Evolutionary conservation across 2,888 invertebrate species (phyloP).

Genomic region (Eledona agricola): DNA sequence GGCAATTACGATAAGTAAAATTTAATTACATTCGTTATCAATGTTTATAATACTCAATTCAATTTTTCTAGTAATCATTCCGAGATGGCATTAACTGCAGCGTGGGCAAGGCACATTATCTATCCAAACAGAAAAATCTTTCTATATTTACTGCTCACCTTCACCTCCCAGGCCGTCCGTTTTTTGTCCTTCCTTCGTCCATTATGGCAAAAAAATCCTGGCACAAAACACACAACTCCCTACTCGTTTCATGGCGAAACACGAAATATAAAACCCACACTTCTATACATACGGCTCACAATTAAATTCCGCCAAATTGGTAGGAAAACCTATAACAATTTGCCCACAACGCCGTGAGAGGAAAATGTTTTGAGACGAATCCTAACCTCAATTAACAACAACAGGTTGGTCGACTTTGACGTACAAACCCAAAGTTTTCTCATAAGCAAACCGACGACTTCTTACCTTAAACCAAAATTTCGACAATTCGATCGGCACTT

Average conservation of each 20-base stretch:
- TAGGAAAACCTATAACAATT: conserved; percentile 2
- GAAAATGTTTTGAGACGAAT: conserved; percentile 23
- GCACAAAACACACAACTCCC: not conserved
- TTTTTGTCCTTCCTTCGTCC: conserved; percentile 1
- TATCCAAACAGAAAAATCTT: too few relatives aligned
- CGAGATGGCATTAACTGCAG: too few relatives aligned
- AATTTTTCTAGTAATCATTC: too few relatives aligned
- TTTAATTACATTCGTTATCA: too few relatives aligned
- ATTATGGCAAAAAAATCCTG: not conserved
- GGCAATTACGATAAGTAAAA: too few relatives aligned
- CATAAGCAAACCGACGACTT: not conserved
- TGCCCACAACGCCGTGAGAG: conserved; percentile 1
- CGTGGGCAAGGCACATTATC: too few relatives aligned
- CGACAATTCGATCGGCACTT: conserved; percentile 10
- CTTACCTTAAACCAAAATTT: conserved; percentile 26
- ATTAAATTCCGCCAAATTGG: too few relatives aligned
- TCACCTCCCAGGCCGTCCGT: too few relatives aligned
- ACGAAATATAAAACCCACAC: not conserved
- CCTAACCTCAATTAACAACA: conserved; percentile 35
- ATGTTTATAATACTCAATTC: too few relatives aligned
- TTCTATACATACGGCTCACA: not conserved
- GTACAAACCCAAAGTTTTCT: conserved; percentile 1
- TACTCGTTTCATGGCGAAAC: not conserved
- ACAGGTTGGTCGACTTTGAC: conserved; percentile 27
- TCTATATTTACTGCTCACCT: too few relatives aligned